Conservation (phyloP, 2,888 invertebrate species). For the Tiphia femorata region DNA sequence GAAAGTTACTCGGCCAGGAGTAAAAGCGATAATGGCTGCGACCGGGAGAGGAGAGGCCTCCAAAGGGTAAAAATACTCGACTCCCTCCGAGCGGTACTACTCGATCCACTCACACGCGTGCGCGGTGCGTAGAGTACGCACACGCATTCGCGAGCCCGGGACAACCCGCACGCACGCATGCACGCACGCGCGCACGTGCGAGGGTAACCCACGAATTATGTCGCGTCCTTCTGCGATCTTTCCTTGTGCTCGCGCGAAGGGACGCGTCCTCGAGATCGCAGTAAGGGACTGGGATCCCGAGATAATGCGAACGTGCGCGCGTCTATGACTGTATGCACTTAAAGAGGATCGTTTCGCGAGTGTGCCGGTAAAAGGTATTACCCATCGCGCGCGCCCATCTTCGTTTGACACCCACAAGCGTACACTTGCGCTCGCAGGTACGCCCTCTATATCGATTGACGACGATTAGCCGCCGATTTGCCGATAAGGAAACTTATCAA, state of each 20-base stretch:
- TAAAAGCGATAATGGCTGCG: conserved; percentile 48
- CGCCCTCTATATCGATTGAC: conserved; percentile 64
- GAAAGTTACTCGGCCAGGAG: conserved; percentile 46
- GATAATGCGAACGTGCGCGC: too few species aligned
- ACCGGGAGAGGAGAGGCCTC: conserved; percentile 30
- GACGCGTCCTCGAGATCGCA: too few species aligned
- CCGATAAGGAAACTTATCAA: conserved; percentile 64
- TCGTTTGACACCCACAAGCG: too few species aligned
- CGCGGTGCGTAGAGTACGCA: conserved; percentile 20
- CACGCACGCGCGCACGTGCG: conserved; percentile 18
- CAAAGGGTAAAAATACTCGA: conserved; percentile 36
- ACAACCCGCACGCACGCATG: conserved; percentile 18
- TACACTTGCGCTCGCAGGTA: conserved; percentile 40
- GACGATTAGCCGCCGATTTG: conserved; percentile 67
- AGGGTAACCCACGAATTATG: too few species aligned
- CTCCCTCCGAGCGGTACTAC: conserved; percentile 13
- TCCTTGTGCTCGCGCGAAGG: too few species aligned
- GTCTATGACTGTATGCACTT: too few species aligned
- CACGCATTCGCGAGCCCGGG: conserved; percentile 11
- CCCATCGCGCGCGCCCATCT: too few species aligned
- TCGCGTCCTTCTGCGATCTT: too few species aligned
- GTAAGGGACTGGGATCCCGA: too few species aligned
- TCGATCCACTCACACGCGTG: conserved; percentile 3
- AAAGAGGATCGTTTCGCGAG: too few species aligned
- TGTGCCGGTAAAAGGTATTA: too few species aligned